These are phyloP conservation scores for Tribolium freemani DNA, from an alignment of 2,888 invertebrate genomes.

Conservation along the genomic window DNA sequence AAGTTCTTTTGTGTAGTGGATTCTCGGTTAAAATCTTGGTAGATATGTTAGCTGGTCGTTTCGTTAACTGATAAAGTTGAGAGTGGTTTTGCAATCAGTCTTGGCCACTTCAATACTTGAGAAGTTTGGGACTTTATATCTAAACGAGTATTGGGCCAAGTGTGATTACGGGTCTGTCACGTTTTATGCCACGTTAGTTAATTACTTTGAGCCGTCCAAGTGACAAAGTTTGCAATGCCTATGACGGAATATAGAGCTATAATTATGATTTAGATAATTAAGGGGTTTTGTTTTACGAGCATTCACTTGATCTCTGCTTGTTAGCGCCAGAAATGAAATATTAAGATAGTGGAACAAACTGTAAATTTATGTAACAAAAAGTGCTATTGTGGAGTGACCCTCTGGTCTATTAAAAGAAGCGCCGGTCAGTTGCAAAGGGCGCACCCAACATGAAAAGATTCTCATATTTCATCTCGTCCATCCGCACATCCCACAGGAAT, in stretches of 20 bases:
- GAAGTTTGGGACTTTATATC: not conserved
- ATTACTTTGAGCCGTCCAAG: not conserved
- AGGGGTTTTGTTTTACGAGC: not conserved
- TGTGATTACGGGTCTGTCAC: conserved; percentile 3
- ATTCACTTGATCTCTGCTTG: not conserved
- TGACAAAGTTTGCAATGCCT: not conserved
- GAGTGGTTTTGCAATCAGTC: not conserved
- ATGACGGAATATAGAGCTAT: not conserved
- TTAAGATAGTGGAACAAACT: not conserved
- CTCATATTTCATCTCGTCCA: conserved; percentile 56
- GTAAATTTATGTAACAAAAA: conserved; percentile 13
- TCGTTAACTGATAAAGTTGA: too few relatives aligned
- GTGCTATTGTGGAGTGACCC: conserved; percentile 6
- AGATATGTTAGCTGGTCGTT: too few relatives aligned
- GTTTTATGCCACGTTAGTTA: not conserved
- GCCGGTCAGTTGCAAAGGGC: conserved; percentile 30
- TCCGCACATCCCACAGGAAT: conserved; percentile 56
- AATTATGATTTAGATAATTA: not conserved
- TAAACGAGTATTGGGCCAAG: not conserved
- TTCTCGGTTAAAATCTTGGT: too few relatives aligned
- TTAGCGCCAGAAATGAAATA: not conserved
- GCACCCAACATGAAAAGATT: conserved; percentile 52
- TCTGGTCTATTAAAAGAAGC: conserved; percentile 28
- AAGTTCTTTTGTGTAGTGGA: too few relatives aligned
- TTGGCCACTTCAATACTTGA: not conserved